These are phyloP conservation scores for cattle (Bos taurus) DNA, from an alignment of 2,113 vertebrate genomes.

Conservation along the genomic window ARS-UCD2.0 NC_037349.1:25258501-25259000, in stretches of 20 bases:
- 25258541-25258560: neutral
- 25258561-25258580: neutral
- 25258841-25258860: neutral
- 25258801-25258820: neutral
- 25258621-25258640: neutral
- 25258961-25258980: constrained; percentile 6
- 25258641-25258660: neutral
- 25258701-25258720: neutral
- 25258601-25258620: neutral
- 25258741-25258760: neutral
- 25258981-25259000: neutral
- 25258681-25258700: neutral
- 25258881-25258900: neutral
- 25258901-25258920: neutral
- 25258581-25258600: neutral
- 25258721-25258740: neutral
- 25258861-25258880: neutral
- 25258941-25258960: neutral
- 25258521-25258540: neutral
- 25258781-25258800: neutral
- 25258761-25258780: neutral
- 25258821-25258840: neutral
- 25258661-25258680: neutral
- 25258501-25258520: neutral
- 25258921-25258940: neutral